phyloP scores from a whole-genome alignment of 2,888 invertebrate species.

The Agelastica alni region DNA sequence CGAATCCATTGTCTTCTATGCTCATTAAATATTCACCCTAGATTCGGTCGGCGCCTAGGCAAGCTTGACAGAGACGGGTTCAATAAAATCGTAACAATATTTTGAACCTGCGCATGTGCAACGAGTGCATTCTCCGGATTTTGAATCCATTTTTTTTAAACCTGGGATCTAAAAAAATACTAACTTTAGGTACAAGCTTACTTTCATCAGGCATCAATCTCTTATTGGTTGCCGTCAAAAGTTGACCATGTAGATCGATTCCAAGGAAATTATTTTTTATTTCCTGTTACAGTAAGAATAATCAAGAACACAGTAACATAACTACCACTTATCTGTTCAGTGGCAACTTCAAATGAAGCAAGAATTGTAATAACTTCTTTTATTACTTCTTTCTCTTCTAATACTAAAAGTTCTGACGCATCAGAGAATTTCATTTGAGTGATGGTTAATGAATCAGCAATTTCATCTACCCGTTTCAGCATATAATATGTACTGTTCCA shows the following conservation, averaged over 20 bases:
- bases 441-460: constrained; percentile 9
- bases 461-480: constrained; percentile 2
- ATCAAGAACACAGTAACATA: constrained; percentile 12
- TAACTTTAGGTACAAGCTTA: constrained; percentile 1
- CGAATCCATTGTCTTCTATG: no score
- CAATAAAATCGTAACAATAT: no score
- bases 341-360: constrained; percentile 9
- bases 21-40: no score
- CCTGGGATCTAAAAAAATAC: constrained; percentile 8
- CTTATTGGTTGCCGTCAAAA: constrained; percentile 1
- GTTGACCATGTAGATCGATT: background rate
- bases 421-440: background rate
- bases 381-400: background rate
- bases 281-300: constrained; percentile 8
- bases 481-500: constrained; percentile 15
- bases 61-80: no score
- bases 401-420: constrained; percentile 2
- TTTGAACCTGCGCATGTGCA: no score
- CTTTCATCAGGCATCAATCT: constrained; percentile 4
- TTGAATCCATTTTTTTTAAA: constrained; percentile 12
- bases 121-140: constrained; percentile 11
- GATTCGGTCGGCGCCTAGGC: no score
- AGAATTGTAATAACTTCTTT: constrained; percentile 9
- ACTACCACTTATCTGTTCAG: constrained; percentile 7
- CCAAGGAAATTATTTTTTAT: background rate